Base-by-base conservation (phyloP, 2,797 vertebrate species). In the Centroberyx gerrardi region DNA sequence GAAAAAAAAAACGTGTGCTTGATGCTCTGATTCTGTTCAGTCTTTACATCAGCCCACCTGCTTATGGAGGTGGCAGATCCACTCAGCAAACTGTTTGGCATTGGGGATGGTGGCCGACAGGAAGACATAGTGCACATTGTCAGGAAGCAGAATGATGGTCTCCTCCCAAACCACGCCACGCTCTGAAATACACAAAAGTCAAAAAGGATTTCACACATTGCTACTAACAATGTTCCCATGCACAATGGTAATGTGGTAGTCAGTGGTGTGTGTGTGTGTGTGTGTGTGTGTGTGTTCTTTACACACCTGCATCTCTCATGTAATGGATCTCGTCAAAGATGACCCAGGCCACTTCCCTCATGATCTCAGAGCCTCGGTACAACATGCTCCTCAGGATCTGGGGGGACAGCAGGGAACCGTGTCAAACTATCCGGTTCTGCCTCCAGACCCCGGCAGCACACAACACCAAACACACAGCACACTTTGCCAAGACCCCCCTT, bases 271-370 rank as follows among this genome's bases (percentile, higher is more conserved):
- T 51, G 2, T 53, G 42, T 13, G 17, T 44, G 33, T 10, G 36
- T 51, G 2, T 53, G 42, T 13, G 12, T 0, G 2, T 51, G 17
- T 56, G 29, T 9, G 4, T 72, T 58, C 12, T 49, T 15, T 2
- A 83, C 91, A 13, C 36, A 92, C 98, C 98, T 83, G 96, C 87
- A 87, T 99, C 98, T 93, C 98, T 98, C 98, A 99, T 99, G 91
- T 99, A 99, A 90, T 99, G 98, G 82, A 99, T 99, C 95, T 99
- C 98, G 83, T 99, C 98, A 93, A 99, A 99, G 84, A 99, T 76
- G 55, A 99, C 98, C 98, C 98, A 99, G 0, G 96, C 97, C 2
- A 99, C 97, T 87, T 99, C 98, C 80, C 98, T 95, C 98, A 99
- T 99, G 82, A 99, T 98, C 89, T 99, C 98, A n/a, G 98, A 99